These are phyloP conservation scores for Phyllopteryx taeniolatus DNA, from an alignment of 2,113 vertebrate species.

Conservation along the genomic window DNA sequence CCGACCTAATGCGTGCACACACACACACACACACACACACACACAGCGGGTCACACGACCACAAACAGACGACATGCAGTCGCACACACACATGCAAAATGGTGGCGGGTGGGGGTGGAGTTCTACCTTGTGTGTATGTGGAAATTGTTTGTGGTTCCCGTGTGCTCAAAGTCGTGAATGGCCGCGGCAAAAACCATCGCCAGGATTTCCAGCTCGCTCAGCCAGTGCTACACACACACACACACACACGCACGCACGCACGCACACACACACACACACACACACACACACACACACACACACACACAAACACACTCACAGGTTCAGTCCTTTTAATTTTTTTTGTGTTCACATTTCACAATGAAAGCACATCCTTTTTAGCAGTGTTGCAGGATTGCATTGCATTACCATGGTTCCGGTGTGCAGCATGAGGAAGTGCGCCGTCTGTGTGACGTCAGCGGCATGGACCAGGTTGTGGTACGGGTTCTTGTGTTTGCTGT, in stretches of 20 bases:
- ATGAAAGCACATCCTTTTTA: too few relatives aligned
- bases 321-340: neutral
- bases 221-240: constrained; percentile 84
- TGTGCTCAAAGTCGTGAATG: constrained; percentile 97
- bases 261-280: neutral
- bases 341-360: too few relatives aligned
- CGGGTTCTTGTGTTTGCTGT: constrained; percentile 96
- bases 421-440: constrained; percentile 96
- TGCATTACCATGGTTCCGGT: constrained; percentile 89
- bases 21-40: too few relatives aligned
- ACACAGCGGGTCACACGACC: too few relatives aligned
- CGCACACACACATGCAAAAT: neutral
- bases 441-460: constrained; percentile 96
- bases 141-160: constrained; percentile 98
- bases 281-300: too few relatives aligned
- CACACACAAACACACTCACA: constrained; percentile 7
- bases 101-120: neutral
- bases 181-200: constrained; percentile 98
- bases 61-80: too few relatives aligned
- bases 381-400: too few relatives aligned
- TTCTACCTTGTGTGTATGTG: constrained; percentile 94
- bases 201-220: constrained; percentile 97
- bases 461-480: constrained; percentile 98
- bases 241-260: too few relatives aligned
- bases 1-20: constrained; percentile 77